Percentiles rank a stretch among this genome's conserved stretches.
phyloP scores from a whole-genome alignment of 2,888 invertebrate genomes.

The Athetis lepigone region DNA sequence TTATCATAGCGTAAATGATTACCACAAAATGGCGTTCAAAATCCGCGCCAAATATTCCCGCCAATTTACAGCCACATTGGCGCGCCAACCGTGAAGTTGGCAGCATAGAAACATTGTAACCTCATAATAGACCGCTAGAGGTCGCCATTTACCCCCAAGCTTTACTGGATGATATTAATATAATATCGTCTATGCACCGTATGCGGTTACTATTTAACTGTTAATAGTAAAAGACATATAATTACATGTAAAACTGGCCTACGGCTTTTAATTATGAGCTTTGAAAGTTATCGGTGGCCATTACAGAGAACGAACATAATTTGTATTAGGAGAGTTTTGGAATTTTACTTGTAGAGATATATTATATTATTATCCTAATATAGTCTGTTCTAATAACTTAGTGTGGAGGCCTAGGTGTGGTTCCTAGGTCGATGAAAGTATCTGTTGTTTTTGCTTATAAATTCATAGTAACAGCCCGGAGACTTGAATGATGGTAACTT shows the following conservation, averaged over 20 bases:
- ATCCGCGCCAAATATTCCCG: slow-evolving; percentile 22
- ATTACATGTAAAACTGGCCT: slow-evolving; percentile 56
- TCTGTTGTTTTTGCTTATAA: too few species aligned
- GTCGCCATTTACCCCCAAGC: slow-evolving; percentile 64
- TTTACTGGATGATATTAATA: slow-evolving; percentile 66
- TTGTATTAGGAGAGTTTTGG: slow-evolving; percentile 17
- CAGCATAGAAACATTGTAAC: slow-evolving; percentile 46
- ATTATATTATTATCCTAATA: slow-evolving; percentile 2
- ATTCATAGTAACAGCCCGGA: too few species aligned
- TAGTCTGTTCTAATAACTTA: not conserved
- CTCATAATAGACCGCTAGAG: slow-evolving; percentile 53
- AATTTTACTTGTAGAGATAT: slow-evolving; percentile 1
- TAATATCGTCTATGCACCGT: slow-evolving; percentile 65
- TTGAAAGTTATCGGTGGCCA: slow-evolving; percentile 47
- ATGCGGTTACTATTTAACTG: slow-evolving; percentile 68
- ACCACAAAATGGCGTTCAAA: slow-evolving; percentile 15
- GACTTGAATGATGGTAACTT: too few species aligned
- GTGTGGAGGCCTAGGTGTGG: not conserved
- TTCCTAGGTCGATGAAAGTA: not conserved
- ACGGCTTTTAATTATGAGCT: slow-evolving; percentile 48
- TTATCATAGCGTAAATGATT: not conserved
- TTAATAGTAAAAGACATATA: slow-evolving; percentile 69
- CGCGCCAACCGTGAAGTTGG: slow-evolving; percentile 58
- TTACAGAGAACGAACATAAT: slow-evolving; percentile 17
- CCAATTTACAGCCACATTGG: slow-evolving; percentile 24